Evolutionary conservation across 2,113 vertebrate species (phyloP).

Genomic region (Zosterops japonicus): DNA sequence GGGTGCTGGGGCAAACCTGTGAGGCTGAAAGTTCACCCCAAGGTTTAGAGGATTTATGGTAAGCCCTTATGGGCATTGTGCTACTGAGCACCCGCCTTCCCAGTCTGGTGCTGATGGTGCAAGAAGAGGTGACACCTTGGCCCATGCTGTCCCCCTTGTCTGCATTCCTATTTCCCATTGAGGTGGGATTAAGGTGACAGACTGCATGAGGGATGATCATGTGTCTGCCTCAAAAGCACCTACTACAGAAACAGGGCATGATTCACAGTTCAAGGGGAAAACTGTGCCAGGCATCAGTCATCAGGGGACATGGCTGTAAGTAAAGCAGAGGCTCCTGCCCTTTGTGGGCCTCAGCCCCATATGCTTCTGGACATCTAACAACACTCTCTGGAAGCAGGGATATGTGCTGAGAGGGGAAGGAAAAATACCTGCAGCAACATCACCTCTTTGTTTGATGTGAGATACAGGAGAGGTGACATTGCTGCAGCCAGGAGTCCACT

Average conservation of each 20-base stretch:
- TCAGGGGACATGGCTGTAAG: too few relatives aligned
- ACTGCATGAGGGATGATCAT: rapidly evolving
- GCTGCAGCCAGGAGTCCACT: neutral
- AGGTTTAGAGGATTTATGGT: neutral
- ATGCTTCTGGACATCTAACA: neutral
- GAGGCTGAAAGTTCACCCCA: neutral
- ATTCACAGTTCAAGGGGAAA: neutral
- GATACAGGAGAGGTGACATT: neutral
- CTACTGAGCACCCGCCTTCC: rapidly evolving
- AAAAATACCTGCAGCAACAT: neutral
- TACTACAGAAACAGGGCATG: neutral
- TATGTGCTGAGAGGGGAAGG: neutral
- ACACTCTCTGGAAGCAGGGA: neutral
- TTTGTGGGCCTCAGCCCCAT: neutral
- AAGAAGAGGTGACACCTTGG: neutral
- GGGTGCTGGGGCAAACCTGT: neutral
- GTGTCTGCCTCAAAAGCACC: neutral
- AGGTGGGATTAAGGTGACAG: neutral
- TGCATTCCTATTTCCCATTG: rapidly evolving
- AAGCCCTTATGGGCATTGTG: rapidly evolving
- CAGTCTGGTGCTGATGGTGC: neutral
- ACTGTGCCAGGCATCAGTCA: neutral
- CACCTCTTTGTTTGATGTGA: neutral
- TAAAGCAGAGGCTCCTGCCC: neutral
- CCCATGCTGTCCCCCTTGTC: neutral